Evolutionary conservation across 2,113 vertebrate genomes (phyloP).

Genomic region (Motacilla tschutschensis): DNA sequence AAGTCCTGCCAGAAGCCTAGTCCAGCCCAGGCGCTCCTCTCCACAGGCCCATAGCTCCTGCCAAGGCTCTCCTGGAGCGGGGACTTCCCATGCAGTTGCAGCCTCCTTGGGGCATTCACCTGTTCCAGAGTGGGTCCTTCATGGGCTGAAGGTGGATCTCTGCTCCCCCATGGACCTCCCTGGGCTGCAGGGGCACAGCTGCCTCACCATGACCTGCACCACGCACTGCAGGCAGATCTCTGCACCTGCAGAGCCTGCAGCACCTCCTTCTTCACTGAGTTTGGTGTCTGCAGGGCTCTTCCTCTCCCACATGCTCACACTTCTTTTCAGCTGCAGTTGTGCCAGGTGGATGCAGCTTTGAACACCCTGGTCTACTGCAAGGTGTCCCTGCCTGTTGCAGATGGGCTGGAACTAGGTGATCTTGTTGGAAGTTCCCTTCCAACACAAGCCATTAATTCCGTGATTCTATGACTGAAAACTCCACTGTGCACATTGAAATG

Average conservation of each 20-base stretch:
- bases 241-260: background rate
- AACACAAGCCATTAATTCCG: background rate
- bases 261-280: background rate
- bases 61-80: rapidly evolving
- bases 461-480: background rate
- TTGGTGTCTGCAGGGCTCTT: background rate
- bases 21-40: rapidly evolving
- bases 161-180: background rate
- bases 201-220: background rate
- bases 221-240: background rate
- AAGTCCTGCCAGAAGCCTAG: background rate
- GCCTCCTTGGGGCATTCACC: background rate
- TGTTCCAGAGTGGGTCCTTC: background rate
- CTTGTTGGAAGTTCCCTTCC: background rate
- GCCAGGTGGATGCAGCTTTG: background rate
- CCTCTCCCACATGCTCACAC: background rate
- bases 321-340: background rate
- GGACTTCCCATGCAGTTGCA: background rate
- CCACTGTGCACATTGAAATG: background rate
- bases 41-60: background rate
- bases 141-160: background rate
- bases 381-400: background rate
- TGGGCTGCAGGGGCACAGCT: background rate
- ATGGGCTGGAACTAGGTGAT: background rate
- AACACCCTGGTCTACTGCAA: background rate